phyloP scores from a whole-genome alignment of 2,888 invertebrate genomes.

The Slavum lentiscoides region DNA sequence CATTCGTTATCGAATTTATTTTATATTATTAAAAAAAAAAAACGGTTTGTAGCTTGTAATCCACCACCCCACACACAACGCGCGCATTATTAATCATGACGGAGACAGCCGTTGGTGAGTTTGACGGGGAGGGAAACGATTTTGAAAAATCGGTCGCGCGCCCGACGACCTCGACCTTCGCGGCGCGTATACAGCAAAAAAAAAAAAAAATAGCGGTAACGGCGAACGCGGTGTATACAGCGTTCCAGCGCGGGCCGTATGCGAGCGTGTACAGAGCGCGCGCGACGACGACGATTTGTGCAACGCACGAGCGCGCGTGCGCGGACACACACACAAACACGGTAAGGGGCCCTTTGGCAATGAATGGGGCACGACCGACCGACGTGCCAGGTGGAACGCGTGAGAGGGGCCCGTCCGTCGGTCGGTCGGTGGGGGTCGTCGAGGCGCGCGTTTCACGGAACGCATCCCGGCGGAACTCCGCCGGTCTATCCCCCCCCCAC shows the following conservation, averaged over 20 bases:
- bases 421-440: not conserved
- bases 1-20: too few species aligned
- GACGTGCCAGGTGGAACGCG: slow-evolving; percentile 36
- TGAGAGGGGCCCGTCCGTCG: not conserved
- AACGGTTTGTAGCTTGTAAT: too few species aligned
- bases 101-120: too few species aligned
- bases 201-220: not conserved
- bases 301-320: not conserved
- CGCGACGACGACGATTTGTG: slow-evolving; percentile 4
- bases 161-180: not conserved
- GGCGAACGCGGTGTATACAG: slow-evolving; percentile 38
- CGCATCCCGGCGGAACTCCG: not conserved
- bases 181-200: too few species aligned
- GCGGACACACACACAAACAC: not conserved
- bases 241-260: too few species aligned
- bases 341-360: slow-evolving; percentile 42
- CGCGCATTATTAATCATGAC: not conserved
- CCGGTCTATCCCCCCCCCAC: not conserved
- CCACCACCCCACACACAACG: too few species aligned
- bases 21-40: too few species aligned
- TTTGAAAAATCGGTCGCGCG: too few species aligned
- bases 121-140: too few species aligned
- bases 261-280: too few species aligned
- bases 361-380: slow-evolving; percentile 40
- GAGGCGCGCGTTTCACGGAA: slow-evolving; percentile 5